Conservation (phyloP, 2,888 invertebrate species). For the Uloborus plumipes region DNA sequence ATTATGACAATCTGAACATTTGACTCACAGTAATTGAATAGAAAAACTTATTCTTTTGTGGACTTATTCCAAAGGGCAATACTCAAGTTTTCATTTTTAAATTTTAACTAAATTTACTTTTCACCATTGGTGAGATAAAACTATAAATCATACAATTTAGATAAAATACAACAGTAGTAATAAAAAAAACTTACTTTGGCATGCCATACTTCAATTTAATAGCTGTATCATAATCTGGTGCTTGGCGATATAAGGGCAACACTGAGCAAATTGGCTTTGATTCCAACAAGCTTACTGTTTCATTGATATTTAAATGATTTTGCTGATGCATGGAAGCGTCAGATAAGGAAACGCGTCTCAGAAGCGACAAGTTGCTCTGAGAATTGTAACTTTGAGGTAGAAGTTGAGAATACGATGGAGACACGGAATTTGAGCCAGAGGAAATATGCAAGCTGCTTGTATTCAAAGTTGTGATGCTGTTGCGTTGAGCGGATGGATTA, state of each 20-base stretch:
- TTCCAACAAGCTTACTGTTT: not conserved
- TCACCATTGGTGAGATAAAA: no score
- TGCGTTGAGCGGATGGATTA: not conserved
- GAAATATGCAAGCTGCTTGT: slow-evolving; percentile 3
- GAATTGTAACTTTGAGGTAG: slow-evolving; percentile 6
- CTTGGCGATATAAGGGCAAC: slow-evolving; percentile 77
- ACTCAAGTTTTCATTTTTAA: no score
- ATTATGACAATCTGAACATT: no score
- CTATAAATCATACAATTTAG: not conserved
- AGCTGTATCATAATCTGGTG: slow-evolving; percentile 95
- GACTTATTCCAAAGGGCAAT: no score
- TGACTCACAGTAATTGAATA: no score
- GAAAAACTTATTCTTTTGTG: no score
- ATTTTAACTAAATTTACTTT: no score
- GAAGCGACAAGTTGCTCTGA: not conserved
- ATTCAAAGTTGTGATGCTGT: not conserved
- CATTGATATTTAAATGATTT: slow-evolving; percentile 21
- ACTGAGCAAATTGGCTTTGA: slow-evolving; percentile 33
- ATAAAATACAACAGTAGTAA: not conserved
- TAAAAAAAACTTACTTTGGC: slow-evolving; percentile 41
- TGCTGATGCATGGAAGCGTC: slow-evolving; percentile 31
- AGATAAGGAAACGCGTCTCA: slow-evolving; percentile 33
- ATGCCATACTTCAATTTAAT: slow-evolving; percentile 81
- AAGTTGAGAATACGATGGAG: slow-evolving; percentile 23
- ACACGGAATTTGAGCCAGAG: not conserved